These are phyloP conservation scores for Mactra quadrangularis DNA, from an alignment of 1,140 invertebrate genomes.

Conservation along the genomic window DNA sequence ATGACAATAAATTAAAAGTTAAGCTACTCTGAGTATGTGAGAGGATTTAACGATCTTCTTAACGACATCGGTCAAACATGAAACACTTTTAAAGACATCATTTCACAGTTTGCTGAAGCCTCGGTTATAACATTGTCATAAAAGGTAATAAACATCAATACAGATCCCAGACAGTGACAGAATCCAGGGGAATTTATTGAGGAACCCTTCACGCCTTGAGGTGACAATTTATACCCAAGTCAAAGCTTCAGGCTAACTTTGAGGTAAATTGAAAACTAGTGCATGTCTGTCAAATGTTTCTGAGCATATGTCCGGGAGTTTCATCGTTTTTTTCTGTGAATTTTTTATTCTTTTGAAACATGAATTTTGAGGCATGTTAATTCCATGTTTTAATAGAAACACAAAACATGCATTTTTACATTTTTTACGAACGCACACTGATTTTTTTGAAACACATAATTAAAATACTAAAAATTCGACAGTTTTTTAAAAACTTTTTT, in stretches of 20 bases:
- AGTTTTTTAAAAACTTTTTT: no score
- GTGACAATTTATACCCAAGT: slow-evolving; percentile 41
- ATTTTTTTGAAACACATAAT: no score
- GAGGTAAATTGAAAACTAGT: slow-evolving; percentile 16
- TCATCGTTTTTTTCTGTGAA: not conserved
- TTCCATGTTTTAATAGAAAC: no score
- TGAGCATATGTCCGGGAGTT: slow-evolving; percentile 32
- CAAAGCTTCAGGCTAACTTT: slow-evolving; percentile 4
- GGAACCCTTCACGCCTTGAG: not conserved
- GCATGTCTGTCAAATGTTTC: not conserved
- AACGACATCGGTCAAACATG: slow-evolving; percentile 56
- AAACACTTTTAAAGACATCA: slow-evolving; percentile 40
- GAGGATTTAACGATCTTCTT: slow-evolving; percentile 39
- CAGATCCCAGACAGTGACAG: slow-evolving; percentile 1
- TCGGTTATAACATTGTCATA: slow-evolving; percentile 51
- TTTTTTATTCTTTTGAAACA: no score
- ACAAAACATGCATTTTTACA: not conserved
- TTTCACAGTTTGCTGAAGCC: slow-evolving; percentile 24
- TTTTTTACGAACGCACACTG: not conserved
- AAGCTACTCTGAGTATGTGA: slow-evolving; percentile 21
- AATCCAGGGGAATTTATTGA: slow-evolving; percentile 22
- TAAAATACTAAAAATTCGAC: no score
- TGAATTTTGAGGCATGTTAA: no score
- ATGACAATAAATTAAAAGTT: slow-evolving; percentile 53
- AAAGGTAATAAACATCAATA: slow-evolving; percentile 23